phyloP scores from a whole-genome alignment of 2,797 vertebrate species.

The Anas flavirostris region DNA sequence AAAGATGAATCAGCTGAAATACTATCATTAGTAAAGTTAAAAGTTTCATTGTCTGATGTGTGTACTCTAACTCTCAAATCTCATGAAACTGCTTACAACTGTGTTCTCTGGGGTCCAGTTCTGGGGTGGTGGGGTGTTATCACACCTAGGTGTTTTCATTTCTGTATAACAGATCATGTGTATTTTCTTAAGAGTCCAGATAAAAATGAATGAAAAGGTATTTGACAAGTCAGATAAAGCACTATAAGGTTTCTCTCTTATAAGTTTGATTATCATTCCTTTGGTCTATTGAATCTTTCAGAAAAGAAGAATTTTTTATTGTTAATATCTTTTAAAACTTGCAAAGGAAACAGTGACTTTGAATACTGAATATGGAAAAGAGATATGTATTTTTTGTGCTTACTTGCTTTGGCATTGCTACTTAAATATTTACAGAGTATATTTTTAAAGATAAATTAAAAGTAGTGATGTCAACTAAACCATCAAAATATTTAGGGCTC shows the following conservation, averaged over 20 bases:
- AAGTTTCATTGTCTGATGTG: constrained; percentile 48
- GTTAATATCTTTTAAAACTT: not conserved
- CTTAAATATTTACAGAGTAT: constrained; percentile 2
- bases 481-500: not conserved
- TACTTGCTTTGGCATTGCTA: not conserved
- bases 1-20: constrained; percentile 60
- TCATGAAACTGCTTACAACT: not conserved
- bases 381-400: not conserved
- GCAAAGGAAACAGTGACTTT: not conserved
- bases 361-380: not conserved
- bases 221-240: not conserved
- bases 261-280: not conserved
- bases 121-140: not conserved
- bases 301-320: not conserved
- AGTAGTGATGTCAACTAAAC: not conserved
- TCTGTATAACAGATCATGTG: not conserved
- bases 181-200: not conserved
- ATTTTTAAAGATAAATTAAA: constrained; percentile 10
- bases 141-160: not conserved
- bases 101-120: constrained; percentile 17
- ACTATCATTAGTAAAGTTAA: constrained; percentile 50
- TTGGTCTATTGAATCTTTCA: not conserved
- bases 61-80: constrained; percentile 20
- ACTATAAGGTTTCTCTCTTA: not conserved
- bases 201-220: not conserved